Percentiles rank a stretch among this genome's conserved stretches.
phyloP scores from a whole-genome alignment of 1,140 invertebrate species.

The Pseudomyrmex concolor region DNA sequence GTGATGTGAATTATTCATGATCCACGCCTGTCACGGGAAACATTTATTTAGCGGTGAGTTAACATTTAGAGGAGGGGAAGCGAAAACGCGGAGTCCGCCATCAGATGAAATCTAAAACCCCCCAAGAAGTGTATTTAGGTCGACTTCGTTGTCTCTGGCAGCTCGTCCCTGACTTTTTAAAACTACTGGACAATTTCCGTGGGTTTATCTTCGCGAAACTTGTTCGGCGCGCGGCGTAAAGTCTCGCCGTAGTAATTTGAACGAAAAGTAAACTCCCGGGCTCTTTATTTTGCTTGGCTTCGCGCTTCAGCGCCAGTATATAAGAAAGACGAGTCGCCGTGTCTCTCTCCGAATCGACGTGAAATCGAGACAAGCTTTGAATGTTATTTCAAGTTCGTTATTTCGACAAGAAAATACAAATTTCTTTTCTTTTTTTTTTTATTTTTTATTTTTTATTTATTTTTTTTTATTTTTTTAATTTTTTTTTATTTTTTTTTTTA shows the following conservation, averaged over 20 bases:
- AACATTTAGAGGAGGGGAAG: conserved; percentile 10
- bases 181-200: conserved; percentile 61
- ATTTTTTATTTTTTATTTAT: no score
- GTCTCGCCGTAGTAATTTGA: conserved; percentile 57
- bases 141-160: conserved; percentile 34
- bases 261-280: conserved; percentile 59
- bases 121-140: conserved; percentile 40
- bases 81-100: not conserved
- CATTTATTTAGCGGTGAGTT: conserved; percentile 51
- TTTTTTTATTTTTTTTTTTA: not conserved
- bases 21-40: not conserved
- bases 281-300: conserved; percentile 64
- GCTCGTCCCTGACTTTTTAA: conserved; percentile 53
- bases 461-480: not conserved
- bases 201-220: conserved; percentile 65
- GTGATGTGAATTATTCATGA: conserved; percentile 41
- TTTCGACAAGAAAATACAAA: not conserved
- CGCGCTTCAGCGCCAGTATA: conserved; percentile 13
- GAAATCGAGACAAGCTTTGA: conserved; percentile 45
- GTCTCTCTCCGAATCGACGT: conserved; percentile 34
- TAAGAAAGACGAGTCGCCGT: conserved; percentile 31
- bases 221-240: not conserved
- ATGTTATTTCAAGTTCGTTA: conserved; percentile 39
- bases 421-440: not conserved
- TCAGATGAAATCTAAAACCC: conserved; percentile 36